phyloP scores from a whole-genome alignment of 2,113 vertebrate genomes.

The Triplophysa tibetana region DNA sequence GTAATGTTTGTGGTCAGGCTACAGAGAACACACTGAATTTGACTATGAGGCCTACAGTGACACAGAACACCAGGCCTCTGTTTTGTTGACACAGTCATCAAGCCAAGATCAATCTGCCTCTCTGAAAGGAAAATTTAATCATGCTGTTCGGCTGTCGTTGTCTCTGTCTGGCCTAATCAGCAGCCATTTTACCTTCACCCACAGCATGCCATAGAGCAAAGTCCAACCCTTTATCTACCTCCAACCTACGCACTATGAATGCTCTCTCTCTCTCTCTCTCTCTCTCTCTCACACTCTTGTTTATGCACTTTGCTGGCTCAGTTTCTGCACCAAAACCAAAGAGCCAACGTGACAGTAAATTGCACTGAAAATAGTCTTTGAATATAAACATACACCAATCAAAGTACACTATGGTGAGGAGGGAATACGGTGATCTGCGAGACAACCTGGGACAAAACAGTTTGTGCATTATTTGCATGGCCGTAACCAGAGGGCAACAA shows the following conservation, averaged over 20 bases:
- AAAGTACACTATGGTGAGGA: background rate
- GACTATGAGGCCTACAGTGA: constrained; percentile 26
- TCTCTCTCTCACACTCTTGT: constrained; percentile 36
- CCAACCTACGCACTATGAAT: constrained; percentile 37
- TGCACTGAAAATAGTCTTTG: background rate
- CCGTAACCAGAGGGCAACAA: no score
- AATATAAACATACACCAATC: background rate
- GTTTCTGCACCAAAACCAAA: constrained; percentile 24
- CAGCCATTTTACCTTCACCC: constrained; percentile 69
- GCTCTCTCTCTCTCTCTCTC: constrained; percentile 35
- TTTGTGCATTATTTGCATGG: background rate
- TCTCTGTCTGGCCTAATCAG: constrained; percentile 70
- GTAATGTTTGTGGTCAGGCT: background rate
- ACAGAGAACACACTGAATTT: constrained; percentile 25
- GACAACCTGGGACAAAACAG: background rate
- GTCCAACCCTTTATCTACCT: constrained; percentile 70
- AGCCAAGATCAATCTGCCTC: constrained; percentile 54
- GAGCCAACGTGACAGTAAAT: constrained; percentile 12
- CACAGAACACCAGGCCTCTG: constrained; percentile 15
- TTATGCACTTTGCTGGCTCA: constrained; percentile 26
- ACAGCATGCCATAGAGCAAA: constrained; percentile 67
- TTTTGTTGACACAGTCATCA: constrained; percentile 54
- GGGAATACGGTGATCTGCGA: background rate
- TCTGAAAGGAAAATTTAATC: constrained; percentile 69
- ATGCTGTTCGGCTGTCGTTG: constrained; percentile 55